Percentiles rank a stretch among this genome's conserved stretches.
These are phyloP conservation scores for Lithobius niger DNA, from an alignment of 1,140 invertebrate species.

Conservation along the genomic window DNA sequence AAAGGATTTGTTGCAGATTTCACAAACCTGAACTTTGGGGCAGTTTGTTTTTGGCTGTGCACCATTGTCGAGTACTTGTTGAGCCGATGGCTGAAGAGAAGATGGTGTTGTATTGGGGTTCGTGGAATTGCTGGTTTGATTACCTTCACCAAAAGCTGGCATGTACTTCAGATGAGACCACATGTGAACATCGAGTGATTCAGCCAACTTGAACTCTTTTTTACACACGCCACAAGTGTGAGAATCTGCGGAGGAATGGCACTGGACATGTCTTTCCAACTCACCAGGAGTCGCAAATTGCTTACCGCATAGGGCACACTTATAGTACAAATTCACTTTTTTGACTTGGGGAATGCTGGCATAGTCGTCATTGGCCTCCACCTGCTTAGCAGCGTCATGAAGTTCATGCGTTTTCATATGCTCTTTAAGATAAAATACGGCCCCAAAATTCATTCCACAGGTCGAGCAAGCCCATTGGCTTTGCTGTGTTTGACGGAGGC, in stretches of 20 bases:
- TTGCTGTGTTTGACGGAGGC: no score
- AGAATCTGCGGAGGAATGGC: background rate
- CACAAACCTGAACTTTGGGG: slow-evolving; percentile 9
- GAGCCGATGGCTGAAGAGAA: background rate
- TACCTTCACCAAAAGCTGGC: background rate
- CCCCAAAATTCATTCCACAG: background rate
- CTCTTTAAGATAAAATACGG: slow-evolving; percentile 2
- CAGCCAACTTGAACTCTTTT: background rate
- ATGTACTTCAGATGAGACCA: background rate
- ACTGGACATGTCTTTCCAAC: background rate
- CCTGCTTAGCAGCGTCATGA: background rate
- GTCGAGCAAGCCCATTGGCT: background rate
- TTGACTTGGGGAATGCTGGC: background rate
- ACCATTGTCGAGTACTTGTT: background rate
- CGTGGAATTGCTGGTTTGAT: background rate
- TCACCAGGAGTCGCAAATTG: background rate
- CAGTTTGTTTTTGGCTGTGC: background rate
- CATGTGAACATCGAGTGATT: background rate
- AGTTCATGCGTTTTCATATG: slow-evolving; percentile 3
- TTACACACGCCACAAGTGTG: background rate
- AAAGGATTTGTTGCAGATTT: slow-evolving; percentile 14
- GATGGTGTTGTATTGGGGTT: background rate
- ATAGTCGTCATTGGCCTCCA: background rate
- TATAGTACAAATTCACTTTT: background rate
- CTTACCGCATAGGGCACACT: background rate